A percentile compares a stretch with the other conserved stretches of the same genome.
phyloP scores from a whole-genome alignment of 2,888 invertebrate species.

The Atrina japonica region DNA sequence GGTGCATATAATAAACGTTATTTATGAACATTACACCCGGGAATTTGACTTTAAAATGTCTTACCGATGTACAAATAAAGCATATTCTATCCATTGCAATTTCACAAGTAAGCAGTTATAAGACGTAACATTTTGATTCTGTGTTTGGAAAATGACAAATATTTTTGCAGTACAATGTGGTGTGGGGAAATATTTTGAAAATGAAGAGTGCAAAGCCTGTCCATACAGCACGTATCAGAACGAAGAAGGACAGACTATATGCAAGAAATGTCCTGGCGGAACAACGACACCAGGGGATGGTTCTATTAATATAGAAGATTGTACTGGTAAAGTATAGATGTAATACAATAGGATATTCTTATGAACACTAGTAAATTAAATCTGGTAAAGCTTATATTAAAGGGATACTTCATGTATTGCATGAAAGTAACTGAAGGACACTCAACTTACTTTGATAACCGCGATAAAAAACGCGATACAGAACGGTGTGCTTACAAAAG shows the following conservation, averaged over 20 bases:
- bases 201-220: slow-evolving; percentile 45
- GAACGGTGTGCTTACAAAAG: too few species aligned
- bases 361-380: too few species aligned
- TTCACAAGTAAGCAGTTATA: neutral
- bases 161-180: slow-evolving; percentile 47
- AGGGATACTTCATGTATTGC: too few species aligned
- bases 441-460: too few species aligned
- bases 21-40: too few species aligned
- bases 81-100: neutral
- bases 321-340: slow-evolving; percentile 16
- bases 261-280: slow-evolving; percentile 48
- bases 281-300: slow-evolving; percentile 42
- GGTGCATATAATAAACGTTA: too few species aligned
- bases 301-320: slow-evolving; percentile 14
- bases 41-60: too few species aligned
- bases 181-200: slow-evolving; percentile 40
- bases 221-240: slow-evolving; percentile 44
- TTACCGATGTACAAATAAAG: neutral
- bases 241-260: slow-evolving; percentile 32
- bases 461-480: too few species aligned
- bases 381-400: too few species aligned
- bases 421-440: too few species aligned
- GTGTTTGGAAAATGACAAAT: too few species aligned
- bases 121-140: neutral
- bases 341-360: neutral